These are phyloP conservation scores for Platycercus adscitus DNA, from an alignment of 2,113 vertebrate species.

Conservation along the genomic window DNA sequence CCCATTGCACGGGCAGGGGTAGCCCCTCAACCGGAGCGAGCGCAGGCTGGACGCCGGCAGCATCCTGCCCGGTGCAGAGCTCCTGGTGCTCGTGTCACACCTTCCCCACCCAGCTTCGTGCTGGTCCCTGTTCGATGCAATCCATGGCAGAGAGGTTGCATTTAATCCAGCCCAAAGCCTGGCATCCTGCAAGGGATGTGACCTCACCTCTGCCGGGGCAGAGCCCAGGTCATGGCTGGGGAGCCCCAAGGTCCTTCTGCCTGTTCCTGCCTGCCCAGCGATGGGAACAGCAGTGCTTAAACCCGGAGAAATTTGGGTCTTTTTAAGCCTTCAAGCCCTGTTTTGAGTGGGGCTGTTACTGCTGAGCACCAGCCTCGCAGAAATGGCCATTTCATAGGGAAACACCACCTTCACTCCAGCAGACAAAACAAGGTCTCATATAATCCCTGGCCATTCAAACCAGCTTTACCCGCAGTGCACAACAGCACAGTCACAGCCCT, in stretches of 20 bases:
- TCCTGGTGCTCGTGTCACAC: accelerated
- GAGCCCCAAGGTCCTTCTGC: background rate
- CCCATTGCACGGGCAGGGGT: accelerated
- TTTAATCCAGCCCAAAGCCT: background rate
- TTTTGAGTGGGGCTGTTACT: background rate
- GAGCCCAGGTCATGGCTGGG: background rate
- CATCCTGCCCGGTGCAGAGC: accelerated
- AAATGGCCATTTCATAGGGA: background rate
- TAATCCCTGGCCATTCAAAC: accelerated
- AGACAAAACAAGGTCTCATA: background rate
- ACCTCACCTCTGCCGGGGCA: background rate
- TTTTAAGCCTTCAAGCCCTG: background rate
- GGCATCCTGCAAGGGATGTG: background rate
- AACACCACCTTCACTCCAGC: background rate
- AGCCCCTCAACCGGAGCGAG: background rate
- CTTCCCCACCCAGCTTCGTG: accelerated
- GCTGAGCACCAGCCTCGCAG: background rate
- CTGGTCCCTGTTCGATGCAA: accelerated
- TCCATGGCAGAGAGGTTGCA: accelerated
- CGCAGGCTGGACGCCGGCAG: background rate
- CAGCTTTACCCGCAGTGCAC: background rate
- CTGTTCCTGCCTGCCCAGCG: background rate
- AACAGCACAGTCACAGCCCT: accelerated
- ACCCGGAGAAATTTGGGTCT: background rate
- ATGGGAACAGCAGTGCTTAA: background rate